Percentiles rank a stretch among this genome's conserved stretches.
Conservation (phyloP, 2,888 invertebrate genomes). For the Synergus laeviventris region DNA sequence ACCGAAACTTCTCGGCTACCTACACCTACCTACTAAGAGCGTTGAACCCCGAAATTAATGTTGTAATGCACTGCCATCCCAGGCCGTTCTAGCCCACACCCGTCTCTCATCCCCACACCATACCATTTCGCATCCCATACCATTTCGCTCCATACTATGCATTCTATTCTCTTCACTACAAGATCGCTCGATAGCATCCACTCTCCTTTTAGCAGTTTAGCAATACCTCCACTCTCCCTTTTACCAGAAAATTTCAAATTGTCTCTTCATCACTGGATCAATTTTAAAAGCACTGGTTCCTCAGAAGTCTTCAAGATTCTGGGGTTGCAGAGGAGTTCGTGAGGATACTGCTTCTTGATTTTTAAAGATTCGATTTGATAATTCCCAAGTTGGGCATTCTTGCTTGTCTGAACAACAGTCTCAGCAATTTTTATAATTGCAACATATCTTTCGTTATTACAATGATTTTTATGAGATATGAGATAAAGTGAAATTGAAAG, state of each 20-base stretch:
- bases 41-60: slow-evolving; percentile 67
- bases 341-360: not conserved
- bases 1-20: slow-evolving; percentile 49
- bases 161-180: slow-evolving; percentile 50
- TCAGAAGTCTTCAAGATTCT: not conserved
- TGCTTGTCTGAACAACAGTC: too few species aligned
- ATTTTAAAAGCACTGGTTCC: not conserved
- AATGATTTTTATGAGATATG: too few species aligned
- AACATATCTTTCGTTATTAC: not conserved
- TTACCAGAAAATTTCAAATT: not conserved
- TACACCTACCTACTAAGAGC: slow-evolving; percentile 56
- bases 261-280: not conserved
- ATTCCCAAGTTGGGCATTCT: too few species aligned
- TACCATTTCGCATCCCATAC: slow-evolving; percentile 44
- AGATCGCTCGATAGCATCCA: slow-evolving; percentile 33
- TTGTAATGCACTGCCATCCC: slow-evolving; percentile 59
- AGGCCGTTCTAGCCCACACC: slow-evolving; percentile 21
- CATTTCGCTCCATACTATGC: slow-evolving; percentile 52
- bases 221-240: not conserved
- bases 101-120: slow-evolving; percentile 43
- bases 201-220: slow-evolving; percentile 13
- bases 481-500: too few species aligned
- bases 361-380: not conserved
- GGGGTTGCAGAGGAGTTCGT: not conserved
- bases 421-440: not conserved